These are phyloP conservation scores for Chrysoperla carnea DNA, from an alignment of 1,140 invertebrate species.

Conservation along the genomic window DNA sequence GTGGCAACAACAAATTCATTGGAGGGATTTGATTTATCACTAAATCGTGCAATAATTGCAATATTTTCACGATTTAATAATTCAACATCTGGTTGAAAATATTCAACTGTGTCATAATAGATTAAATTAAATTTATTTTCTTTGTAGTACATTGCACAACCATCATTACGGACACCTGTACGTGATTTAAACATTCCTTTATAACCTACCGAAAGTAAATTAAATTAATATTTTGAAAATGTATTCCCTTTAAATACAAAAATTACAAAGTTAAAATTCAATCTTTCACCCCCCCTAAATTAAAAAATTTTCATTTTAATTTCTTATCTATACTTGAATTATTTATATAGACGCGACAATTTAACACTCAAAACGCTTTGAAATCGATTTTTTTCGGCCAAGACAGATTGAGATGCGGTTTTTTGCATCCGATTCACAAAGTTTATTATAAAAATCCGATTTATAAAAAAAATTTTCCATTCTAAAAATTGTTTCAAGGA, in stretches of 20 bases:
- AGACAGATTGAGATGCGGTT: too few species aligned
- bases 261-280: constrained; percentile 21
- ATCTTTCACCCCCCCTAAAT: constrained; percentile 23
- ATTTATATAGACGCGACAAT: too few species aligned
- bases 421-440: too few species aligned
- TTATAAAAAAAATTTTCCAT: too few species aligned
- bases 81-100: constrained; percentile 23
- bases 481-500: too few species aligned
- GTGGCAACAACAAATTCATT: constrained; percentile 62
- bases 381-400: too few species aligned
- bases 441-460: too few species aligned
- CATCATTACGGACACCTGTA: constrained; percentile 53
- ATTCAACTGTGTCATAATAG: constrained; percentile 42
- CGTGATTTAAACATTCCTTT: constrained; percentile 52
- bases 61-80: constrained; percentile 77
- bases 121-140: constrained; percentile 37
- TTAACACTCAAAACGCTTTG: too few species aligned
- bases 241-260: constrained; percentile 8
- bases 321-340: too few species aligned
- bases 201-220: constrained; percentile 25
- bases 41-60: constrained; percentile 60
- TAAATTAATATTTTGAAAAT: constrained; percentile 3
- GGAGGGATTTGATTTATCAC: constrained; percentile 24
- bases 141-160: constrained; percentile 72
- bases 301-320: too few species aligned